phyloP scores from a whole-genome alignment of 2,888 invertebrate species.

The Melieria omissa region DNA sequence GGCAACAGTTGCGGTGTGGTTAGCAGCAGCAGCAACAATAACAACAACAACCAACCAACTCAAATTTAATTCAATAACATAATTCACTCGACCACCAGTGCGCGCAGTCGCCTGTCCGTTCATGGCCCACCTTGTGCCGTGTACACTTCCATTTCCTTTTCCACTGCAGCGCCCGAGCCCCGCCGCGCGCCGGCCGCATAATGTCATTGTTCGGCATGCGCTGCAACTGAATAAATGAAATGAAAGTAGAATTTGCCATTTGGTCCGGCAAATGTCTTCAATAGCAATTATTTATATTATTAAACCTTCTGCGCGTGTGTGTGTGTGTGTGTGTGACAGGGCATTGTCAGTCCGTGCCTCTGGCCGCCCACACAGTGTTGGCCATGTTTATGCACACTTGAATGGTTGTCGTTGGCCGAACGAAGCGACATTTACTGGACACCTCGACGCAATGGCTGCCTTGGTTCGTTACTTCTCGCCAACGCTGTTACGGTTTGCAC shows the following conservation, averaged over 20 bases:
- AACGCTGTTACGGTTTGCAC: not conserved
- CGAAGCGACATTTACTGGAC: not conserved
- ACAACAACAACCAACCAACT: slow-evolving; percentile 54
- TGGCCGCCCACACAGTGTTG: too few relatives aligned
- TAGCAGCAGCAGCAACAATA: not conserved
- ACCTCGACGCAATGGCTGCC: too few relatives aligned
- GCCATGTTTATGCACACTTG: too few relatives aligned
- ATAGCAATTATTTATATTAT: slow-evolving; percentile 62
- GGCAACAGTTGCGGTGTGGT: not conserved
- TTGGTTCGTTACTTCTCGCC: not conserved
- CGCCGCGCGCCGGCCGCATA: too few relatives aligned
- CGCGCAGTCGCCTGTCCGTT: not conserved
- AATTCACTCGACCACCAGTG: slow-evolving; percentile 54
- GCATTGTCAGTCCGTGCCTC: too few relatives aligned
- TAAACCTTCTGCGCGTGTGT: slow-evolving; percentile 48
- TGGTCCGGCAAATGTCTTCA: slow-evolving; percentile 45
- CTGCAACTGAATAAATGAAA: slow-evolving; percentile 54
- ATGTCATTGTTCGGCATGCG: slow-evolving; percentile 22
- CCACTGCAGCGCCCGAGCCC: not conserved
- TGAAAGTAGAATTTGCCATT: slow-evolving; percentile 52
- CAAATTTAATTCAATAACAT: slow-evolving; percentile 62
- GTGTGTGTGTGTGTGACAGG: not conserved
- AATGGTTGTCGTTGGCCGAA: not conserved
- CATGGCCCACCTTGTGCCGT: not conserved
- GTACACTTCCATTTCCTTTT: not conserved